Evolutionary conservation across 2,888 invertebrate species (phyloP).

Genomic region (Pteria penguin): DNA sequence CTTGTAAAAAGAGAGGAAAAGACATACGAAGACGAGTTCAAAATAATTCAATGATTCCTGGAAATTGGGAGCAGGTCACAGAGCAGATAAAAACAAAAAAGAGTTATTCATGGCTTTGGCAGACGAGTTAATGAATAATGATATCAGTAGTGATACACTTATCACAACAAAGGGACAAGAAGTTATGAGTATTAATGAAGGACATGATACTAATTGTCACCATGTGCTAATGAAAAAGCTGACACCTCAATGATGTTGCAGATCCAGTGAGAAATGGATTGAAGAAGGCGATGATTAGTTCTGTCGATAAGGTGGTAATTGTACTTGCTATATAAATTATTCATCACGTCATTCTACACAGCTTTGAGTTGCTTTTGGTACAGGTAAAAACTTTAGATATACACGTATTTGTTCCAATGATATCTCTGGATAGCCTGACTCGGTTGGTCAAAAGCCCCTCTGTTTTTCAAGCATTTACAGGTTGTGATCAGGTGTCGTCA

Average conservation of each 20-base stretch:
- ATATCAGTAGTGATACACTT: background rate
- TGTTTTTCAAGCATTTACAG: constrained; percentile 4
- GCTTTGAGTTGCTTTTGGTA: background rate
- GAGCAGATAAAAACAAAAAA: constrained; percentile 45
- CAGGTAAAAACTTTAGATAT: background rate
- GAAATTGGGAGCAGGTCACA: constrained; percentile 39
- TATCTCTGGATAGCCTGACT: background rate
- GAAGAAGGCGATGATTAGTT: constrained; percentile 1
- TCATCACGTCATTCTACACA: background rate
- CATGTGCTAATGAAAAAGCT: constrained; percentile 35
- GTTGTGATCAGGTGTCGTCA: constrained; percentile 7
- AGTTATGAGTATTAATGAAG: background rate
- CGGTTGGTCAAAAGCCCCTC: background rate
- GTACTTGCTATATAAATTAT: background rate
- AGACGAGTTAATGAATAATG: background rate
- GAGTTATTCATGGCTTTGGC: constrained; percentile 45
- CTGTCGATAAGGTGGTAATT: constrained; percentile 42
- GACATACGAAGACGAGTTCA: constrained; percentile 42
- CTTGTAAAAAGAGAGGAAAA: constrained; percentile 48
- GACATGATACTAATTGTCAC: background rate
- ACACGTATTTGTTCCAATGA: background rate
- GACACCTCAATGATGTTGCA: constrained; percentile 24
- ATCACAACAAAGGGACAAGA: constrained; percentile 2
- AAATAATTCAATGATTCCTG: constrained; percentile 24
- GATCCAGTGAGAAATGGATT: constrained; percentile 22